These are phyloP conservation scores for Phycodurus eques DNA, from an alignment of 2,113 vertebrate species.

Conservation along the genomic window DNA sequence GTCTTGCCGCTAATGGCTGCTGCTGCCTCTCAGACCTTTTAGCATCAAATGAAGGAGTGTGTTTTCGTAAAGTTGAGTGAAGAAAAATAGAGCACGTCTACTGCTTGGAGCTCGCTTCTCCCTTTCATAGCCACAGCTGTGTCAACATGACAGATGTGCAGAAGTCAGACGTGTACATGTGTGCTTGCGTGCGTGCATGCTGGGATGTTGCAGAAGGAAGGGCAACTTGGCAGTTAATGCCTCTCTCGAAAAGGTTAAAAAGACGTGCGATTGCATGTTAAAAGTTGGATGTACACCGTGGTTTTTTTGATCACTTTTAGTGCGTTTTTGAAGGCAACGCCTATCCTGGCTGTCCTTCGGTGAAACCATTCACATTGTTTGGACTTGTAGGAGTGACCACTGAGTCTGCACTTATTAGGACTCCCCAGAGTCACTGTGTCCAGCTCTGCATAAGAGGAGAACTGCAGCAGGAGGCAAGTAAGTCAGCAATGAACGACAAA, in stretches of 20 bases:
- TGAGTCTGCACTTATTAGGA: constrained; percentile 32
- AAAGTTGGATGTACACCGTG: constrained; percentile 7
- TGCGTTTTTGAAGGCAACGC: constrained; percentile 7
- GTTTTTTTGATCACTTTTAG: constrained; percentile 12
- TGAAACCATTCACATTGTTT: constrained; percentile 2
- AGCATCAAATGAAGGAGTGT: constrained; percentile 63
- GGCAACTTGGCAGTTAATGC: constrained; percentile 34
- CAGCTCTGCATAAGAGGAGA: constrained; percentile 9
- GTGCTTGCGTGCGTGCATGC: constrained; percentile 4
- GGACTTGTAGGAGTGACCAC: constrained; percentile 29
- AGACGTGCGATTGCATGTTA: constrained; percentile 7
- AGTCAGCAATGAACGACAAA: background rate
- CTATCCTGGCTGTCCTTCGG: background rate
- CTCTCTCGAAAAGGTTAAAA: constrained; percentile 30
- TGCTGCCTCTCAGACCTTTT: constrained; percentile 58
- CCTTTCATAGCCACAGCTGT: constrained; percentile 75
- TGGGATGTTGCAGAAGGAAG: constrained; percentile 13
- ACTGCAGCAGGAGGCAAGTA: constrained; percentile 11
- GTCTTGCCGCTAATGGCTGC: constrained; percentile 57
- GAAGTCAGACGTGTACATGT: constrained; percentile 29
- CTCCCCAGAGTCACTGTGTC: constrained; percentile 16
- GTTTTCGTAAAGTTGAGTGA: constrained; percentile 63
- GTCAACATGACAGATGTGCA: constrained; percentile 74
- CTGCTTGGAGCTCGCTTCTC: constrained; percentile 64
- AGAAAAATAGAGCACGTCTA: constrained; percentile 67